Evolutionary conservation across 2,113 vertebrate genomes (phyloP).

Genomic region (Callipepla californica): DNA sequence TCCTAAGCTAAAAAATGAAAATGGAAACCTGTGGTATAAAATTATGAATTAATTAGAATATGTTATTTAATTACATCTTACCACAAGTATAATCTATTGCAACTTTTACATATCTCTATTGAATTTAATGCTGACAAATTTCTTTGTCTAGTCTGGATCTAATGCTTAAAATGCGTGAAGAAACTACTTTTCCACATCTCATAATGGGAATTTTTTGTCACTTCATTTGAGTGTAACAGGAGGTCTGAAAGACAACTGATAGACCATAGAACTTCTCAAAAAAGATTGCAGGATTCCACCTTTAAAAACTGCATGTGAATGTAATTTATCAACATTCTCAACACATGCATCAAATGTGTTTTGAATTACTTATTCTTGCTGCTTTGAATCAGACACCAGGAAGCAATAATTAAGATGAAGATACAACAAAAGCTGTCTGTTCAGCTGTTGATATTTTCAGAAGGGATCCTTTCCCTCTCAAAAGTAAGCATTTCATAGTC

Average conservation of each 20-base stretch:
- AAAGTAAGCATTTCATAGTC: neutral
- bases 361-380: neutral
- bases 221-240: neutral
- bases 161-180: neutral
- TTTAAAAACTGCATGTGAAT: neutral
- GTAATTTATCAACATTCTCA: neutral
- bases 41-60: slow-evolving; percentile 7
- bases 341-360: neutral
- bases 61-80: neutral
- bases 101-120: neutral
- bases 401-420: neutral
- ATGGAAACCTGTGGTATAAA: neutral
- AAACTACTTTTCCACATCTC: slow-evolving; percentile 2
- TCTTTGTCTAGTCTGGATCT: neutral
- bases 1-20: neutral
- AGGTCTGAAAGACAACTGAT: slow-evolving; percentile 3
- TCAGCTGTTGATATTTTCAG: neutral
- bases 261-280: neutral
- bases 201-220: slow-evolving; percentile 8
- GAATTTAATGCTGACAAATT: slow-evolving; percentile 11
- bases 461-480: neutral
- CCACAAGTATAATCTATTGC: neutral
- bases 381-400: neutral
- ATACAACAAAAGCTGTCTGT: neutral
- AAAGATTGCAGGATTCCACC: neutral